Evolutionary conservation across 2,888 invertebrate species (phyloP), one percentile per base, ranked within the genome.

Genomic region (Elmis aenea): DNA sequence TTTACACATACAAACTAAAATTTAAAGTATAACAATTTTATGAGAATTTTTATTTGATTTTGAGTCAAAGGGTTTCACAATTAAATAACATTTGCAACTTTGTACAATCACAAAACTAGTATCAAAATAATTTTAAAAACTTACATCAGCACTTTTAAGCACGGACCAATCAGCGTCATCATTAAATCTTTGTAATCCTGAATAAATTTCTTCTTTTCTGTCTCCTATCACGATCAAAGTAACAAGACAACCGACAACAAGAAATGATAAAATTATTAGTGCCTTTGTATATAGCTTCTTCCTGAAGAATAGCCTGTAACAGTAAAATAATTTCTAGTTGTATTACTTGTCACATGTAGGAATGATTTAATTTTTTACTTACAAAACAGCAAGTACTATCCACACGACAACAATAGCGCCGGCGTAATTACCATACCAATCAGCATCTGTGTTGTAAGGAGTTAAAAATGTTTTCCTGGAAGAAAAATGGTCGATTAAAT

Each of bases 341-440:
- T n/a, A n/a, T n/a, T n/a, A n/a, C n/a, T n/a, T n/a, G n/a, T n/a
- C n/a, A n/a, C n/a, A n/a, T n/a, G n/a, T n/a, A n/a, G n/a, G n/a
- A n/a, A n/a, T n/a, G n/a, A n/a, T n/a, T n/a, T n/a, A n/a, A n/a
- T n/a, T n/a, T n/a, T n/a, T n/a, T n/a, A n/a, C n/a, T n/a, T n/a
- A n/a, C n/a, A n/a, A n/a, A n/a, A n/a, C n/a, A n/a, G n/a, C n/a
- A 51, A 79, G 69, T 58, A 79, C 68, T 55, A 77, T 71, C 80
- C 81, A 81, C 56, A 79, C 70, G 55, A 76, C 64, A 62, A 80
- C 75, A 59, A 80, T 69, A 54, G 79, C 68, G 46, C 75, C 75
- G 27, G 75, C 71, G 67, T 76, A 77, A 55, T 79, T 74, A 46
- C 78, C 78, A 55, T 77, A 75, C 74, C 79, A 80, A 59, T 74